Base-by-base conservation (phyloP, 2,888 invertebrate species). In the Troides aeacus region DNA sequence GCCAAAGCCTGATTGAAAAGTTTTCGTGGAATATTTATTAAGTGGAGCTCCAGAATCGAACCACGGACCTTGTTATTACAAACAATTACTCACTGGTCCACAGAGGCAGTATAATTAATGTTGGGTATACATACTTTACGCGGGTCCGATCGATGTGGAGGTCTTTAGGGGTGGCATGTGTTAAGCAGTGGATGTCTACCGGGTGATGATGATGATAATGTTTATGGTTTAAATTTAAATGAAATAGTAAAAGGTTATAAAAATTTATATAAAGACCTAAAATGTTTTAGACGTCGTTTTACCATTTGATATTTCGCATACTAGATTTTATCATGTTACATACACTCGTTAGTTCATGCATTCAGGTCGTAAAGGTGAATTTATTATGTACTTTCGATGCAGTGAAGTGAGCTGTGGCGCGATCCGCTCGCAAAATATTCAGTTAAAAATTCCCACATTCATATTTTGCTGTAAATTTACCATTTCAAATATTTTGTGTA, bases 371-470 rank as follows among this genome's bases (percentile, higher is more conserved):
- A 63, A 68, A 63, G 36, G 62, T 68, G 59, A 68, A 68, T 68
- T 68, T 68, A 68, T 68, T 63, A 18, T 50, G 68, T 42, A 63
- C 58, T 68, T 63, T 68, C 56, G 68, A 63, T 63, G 58, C 24
- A 59, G 50, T 23, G 57, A 24, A 58, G 42, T 62, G 57, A 39
- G 30, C 61, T 21, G 62, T 46, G 30, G n/a, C 6, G 15, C 24
- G 50, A 59, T 39, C 62, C 56, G 23, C 39, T 36, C 12, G 36
- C 53, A 36, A 66, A 62, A 21, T 57, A 57, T 57, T 57, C 21
- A n/a, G 57, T 21, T 15, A 57, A 57, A 57, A 57, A 57, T 21
- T 57, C 21, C 6, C 57, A 50, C 21, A 57, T 57, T 57, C 21
- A 57, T 57, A 53, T n/a, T 39, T 39, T 39, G 53, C 53, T 21